Evolutionary conservation across 2,797 vertebrate genomes (phyloP).

Genomic region (Furcifer pardalis): DNA sequence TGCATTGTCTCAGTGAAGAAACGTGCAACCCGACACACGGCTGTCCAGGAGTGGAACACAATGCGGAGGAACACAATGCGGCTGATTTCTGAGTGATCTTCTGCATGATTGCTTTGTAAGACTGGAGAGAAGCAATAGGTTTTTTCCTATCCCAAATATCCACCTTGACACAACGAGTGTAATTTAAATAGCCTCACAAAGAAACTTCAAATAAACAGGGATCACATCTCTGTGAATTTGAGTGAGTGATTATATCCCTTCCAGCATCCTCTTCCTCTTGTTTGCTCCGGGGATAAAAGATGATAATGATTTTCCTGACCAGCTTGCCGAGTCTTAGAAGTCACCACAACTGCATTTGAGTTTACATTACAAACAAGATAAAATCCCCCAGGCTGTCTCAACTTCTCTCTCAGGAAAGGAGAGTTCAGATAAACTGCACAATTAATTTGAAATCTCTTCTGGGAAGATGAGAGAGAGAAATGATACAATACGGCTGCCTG

Average conservation of each 20-base stretch:
- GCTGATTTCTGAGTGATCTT: neutral
- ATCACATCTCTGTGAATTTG: conserved; percentile 45
- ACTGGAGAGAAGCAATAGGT: neutral
- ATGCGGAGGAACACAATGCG: too few relatives aligned
- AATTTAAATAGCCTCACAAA: conserved; percentile 30
- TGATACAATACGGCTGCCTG: conserved; percentile 66
- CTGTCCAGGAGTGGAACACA: neutral
- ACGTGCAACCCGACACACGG: neutral
- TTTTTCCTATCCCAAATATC: conserved; percentile 1
- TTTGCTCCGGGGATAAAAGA: conserved; percentile 71
- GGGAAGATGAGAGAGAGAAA: conserved; percentile 22
- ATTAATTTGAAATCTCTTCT: conserved; percentile 72
- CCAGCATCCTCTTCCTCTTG: conserved; percentile 57
- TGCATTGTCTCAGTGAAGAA: neutral
- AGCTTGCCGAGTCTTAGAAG: conserved; percentile 63
- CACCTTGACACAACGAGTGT: conserved; percentile 22
- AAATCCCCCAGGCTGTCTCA: conserved; percentile 74
- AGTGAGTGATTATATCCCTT: conserved; percentile 45
- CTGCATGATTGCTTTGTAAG: neutral
- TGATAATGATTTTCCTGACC: conserved; percentile 43
- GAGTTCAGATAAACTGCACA: conserved; percentile 74
- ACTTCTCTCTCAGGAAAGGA: conserved; percentile 75
- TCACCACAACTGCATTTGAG: conserved; percentile 63
- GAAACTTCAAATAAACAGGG: conserved; percentile 54
- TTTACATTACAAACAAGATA: conserved; percentile 76